Conservation (phyloP, 2,888 invertebrate species). For the Dioctria rufipes region DNA sequence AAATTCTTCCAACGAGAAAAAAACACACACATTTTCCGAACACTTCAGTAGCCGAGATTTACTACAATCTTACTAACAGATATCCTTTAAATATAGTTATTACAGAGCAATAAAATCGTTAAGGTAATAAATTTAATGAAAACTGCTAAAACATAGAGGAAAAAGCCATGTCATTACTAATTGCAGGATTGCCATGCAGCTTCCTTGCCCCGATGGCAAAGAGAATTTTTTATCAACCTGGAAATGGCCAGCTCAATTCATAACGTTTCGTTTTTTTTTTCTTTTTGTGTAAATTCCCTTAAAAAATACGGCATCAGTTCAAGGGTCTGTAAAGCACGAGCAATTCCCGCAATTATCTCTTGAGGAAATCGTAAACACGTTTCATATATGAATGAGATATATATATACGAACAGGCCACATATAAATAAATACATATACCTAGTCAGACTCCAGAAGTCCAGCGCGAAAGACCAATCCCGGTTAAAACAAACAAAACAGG, state of each 20-base stretch:
- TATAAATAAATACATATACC: no score
- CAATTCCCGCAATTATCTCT: constrained; percentile 56
- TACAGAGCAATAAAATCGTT: constrained; percentile 36
- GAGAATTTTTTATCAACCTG: neutral
- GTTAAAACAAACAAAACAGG: constrained; percentile 59
- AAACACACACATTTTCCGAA: neutral
- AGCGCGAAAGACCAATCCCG: neutral
- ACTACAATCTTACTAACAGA: constrained; percentile 5
- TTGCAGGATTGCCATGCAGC: constrained; percentile 31
- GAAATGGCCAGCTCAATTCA: constrained; percentile 28
- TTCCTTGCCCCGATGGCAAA: neutral
- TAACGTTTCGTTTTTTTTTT: constrained; percentile 35
- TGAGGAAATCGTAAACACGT: constrained; percentile 58
- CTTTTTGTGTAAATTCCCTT: neutral
- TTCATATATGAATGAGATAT: constrained; percentile 34
- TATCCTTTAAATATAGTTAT: constrained; percentile 45
- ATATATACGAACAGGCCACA: neutral
- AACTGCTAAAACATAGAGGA: constrained; percentile 7
- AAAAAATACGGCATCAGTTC: constrained; percentile 53
- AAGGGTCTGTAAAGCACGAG: constrained; percentile 58
- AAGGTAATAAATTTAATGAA: constrained; percentile 38
- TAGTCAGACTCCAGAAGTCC: neutral
- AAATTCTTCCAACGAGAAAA: no score
- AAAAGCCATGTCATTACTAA: no score
- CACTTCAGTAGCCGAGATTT: constrained; percentile 2